Base-by-base conservation (phyloP, 2,888 invertebrate genomes). In the Xanthia icteritia region DNA sequence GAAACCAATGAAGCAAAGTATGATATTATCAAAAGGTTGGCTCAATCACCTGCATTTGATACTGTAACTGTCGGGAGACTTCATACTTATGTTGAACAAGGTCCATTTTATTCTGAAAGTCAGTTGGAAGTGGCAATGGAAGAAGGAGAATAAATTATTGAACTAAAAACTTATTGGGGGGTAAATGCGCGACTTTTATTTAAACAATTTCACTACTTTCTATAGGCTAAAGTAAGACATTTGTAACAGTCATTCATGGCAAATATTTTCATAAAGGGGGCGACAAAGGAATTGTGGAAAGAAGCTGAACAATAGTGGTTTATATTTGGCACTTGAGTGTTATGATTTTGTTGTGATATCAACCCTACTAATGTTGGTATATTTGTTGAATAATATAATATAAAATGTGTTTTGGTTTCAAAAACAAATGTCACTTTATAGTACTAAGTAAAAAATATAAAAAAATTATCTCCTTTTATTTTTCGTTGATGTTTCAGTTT, bases 81-180 rank as follows among this genome's bases (percentile, higher is more conserved):
- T 36, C 97, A 97, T 83, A 97, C 97, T 31, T 99, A 97, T 94
- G 97, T 98, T 17, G 97, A 97, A 64, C 97, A 99, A 91, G 99
- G 99, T 0, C 98, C 98, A 5, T 98, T 98, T 91, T 98, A 97
- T 93, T 96, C 98, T n/a, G 97, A 97, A 86, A 95, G 97, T n/a
- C 94, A 97, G 77, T 96, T 98, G 68, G 98, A 98, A 93, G 97
- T 99, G 68, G 98, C 98, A 8, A 97, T 98, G 90, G 99, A 99
- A 90, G 97, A 98, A 81, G 98, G 92, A 76, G 90, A 86, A 13
- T 85, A 58, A 76, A 45, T 73, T 17, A 13, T 54, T 6, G 1
- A 17, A 39, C 70, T 23, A 36, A 5, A 54, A 75, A n/a, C 1
- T 5, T 23, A 54, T 77, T 36, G 23, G 23, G 39, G 45, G 23